Base-by-base conservation (phyloP, 1,140 invertebrate species). In the Penaeus indicus region DNA sequence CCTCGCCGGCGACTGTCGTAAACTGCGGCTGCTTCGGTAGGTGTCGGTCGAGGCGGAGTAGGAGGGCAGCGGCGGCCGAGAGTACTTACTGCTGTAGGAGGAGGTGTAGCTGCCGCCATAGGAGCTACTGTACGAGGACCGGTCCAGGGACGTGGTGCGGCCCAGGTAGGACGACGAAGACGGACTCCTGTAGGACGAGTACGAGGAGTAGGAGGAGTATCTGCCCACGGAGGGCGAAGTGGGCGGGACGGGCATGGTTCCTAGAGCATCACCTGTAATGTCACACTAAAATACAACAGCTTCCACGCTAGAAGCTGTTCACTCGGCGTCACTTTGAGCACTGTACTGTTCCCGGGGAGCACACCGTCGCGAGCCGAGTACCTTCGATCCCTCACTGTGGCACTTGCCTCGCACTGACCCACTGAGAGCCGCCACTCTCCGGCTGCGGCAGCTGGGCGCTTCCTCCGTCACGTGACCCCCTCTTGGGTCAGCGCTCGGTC, bases 191-290 rank as follows among this genome's bases (percentile, higher is more conserved):
- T 81, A 85, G 61, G 83, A 62, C 38, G 77, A 86, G 60, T 90
- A 90, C 27, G 75, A 67, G 54, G 64, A 62, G 86, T 88, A 88
- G 22, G 89, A 80, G 25, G 85, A 78, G 83, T 85, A 85, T 42
- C 84, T 86, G 75, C 86, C 86, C 82, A 85, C 86, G 47, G 89
- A 85, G 67, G 89, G 72, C 82, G 86, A 69, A 64, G 81, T 78
- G 25, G 89, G 89, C 38, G 89, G 85, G 19, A 90, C 89, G 54
- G 89, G 89, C 89, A 90, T 90, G 80, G 64, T 83, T 62, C 22
- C 67, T 88, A 88, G 27, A 75, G 38, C 69, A 75, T 25, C 38
- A 75, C 38, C 69, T 32, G 38, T 38, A 75, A 75, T 75, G 25
- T 32, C 69, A 75, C 16, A 32, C 72, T 27, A 27, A 75, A 75